phyloP scores from a whole-genome alignment of 1,140 invertebrate species.

The Pseudomyrmex dendroicus region DNA sequence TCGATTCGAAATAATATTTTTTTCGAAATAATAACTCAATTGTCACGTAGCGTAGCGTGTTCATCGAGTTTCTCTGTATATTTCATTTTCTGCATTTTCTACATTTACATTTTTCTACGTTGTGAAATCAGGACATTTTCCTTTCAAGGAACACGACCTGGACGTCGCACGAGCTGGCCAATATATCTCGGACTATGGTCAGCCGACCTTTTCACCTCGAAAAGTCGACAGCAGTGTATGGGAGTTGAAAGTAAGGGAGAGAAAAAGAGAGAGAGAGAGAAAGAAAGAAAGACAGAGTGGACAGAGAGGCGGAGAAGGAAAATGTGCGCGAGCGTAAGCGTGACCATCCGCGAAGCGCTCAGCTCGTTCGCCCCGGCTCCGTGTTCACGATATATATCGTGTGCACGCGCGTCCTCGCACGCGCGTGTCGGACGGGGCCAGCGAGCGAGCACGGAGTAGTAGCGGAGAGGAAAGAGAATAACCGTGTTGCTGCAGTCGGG shows the following conservation, averaged over 20 bases:
- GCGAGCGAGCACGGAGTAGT: background rate
- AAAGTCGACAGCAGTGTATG: slow-evolving; percentile 47
- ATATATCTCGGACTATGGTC: slow-evolving; percentile 42
- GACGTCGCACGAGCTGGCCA: slow-evolving; percentile 2
- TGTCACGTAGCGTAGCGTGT: no score
- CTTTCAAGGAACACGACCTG: background rate
- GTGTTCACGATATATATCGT: slow-evolving; percentile 53
- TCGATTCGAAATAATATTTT: no score
- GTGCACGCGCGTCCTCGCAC: slow-evolving; percentile 48
- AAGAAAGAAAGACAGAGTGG: no score
- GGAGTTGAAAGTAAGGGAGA: no score
- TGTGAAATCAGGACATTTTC: slow-evolving; percentile 28
- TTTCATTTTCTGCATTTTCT: background rate
- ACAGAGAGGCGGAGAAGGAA: slow-evolving; percentile 21
- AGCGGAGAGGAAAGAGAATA: slow-evolving; percentile 52
- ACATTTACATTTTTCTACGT: slow-evolving; percentile 17
- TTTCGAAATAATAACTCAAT: no score
- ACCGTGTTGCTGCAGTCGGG: slow-evolving; percentile 64
- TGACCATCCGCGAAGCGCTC: slow-evolving; percentile 43
- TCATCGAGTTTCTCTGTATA: background rate
- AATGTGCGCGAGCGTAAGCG: slow-evolving; percentile 42
- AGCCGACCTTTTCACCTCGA: slow-evolving; percentile 45
- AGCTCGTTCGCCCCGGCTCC: background rate
- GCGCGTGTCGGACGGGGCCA: slow-evolving; percentile 15
- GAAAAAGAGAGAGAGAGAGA: no score